Base-by-base conservation (phyloP, 2,888 invertebrate genomes). In the Agriopis marginaria region DNA sequence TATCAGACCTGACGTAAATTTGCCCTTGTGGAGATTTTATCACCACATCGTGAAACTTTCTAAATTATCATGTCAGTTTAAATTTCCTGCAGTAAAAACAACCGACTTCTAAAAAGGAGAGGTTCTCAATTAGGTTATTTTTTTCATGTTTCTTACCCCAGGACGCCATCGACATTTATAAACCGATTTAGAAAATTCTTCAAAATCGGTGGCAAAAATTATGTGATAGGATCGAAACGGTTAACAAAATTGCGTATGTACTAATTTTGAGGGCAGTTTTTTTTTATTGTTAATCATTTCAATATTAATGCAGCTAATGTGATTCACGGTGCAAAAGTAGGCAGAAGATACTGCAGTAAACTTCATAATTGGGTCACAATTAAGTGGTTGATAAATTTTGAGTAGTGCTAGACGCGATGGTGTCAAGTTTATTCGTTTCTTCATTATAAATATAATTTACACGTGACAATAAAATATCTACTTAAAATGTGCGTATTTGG, bases 401-500 rank as follows among this genome's bases (percentile, higher is more conserved):
- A 14, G 17, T 17, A 32, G n/a, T 12, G 58, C 45, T 54, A 23
- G 17, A 23, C 17, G 17, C 17, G 17, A 23, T 54, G 45, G 6
- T 14, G 45, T 39, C 44, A 58, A 10, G 49, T 50, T 54, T 9
- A 39, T 9, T 23, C 40, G 47, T 61, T 42, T 23, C 40, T 17
- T 47, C 7, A 47, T 53, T 65, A 45, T 59, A 17, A 17, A 12
- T 47, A 23, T 66, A 42, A 60, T 61, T 54, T 54, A 40, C 54
- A 61, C 66, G 60, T 60, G 47, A 40, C 32, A 47, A 47, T 53
- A 54, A 23, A 23, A 40, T 42, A 50, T 32, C n/a, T 11, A 45
- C 32, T n/a, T 50, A 39, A 3, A 45, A 51, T 11, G 50, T 54
- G 66, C 66, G 61, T 58, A 58, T 55, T 54, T 54, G 32, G 12